Percentiles rank a stretch among this genome's conserved stretches.
Conservation (phyloP, 2,797 vertebrate species). For the Streptopelia turtur region DNA sequence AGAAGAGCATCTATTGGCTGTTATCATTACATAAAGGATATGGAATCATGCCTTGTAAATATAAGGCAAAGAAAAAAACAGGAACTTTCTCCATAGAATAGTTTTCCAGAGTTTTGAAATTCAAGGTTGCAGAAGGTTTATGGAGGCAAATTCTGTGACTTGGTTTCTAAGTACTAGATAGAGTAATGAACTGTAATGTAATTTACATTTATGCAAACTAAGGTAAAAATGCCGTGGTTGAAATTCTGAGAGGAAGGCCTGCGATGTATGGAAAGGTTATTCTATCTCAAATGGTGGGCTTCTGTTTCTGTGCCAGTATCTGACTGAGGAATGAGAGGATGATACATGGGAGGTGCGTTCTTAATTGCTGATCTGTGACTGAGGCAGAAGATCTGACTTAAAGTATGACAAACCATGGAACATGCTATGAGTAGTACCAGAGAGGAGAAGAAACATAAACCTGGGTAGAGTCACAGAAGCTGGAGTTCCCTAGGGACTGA, state of each 20-base stretch:
- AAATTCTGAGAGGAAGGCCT: not conserved
- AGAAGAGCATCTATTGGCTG: not conserved
- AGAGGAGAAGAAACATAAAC: not conserved
- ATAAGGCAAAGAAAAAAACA: not conserved
- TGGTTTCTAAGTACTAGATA: not conserved
- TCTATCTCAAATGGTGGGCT: not conserved
- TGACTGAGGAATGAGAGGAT: not conserved
- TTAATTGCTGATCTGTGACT: not conserved
- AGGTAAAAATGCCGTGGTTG: not conserved
- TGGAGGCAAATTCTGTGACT: not conserved
- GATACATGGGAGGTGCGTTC: not conserved
- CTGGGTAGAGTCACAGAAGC: not conserved
- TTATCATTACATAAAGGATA: not conserved
- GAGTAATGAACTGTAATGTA: not conserved
- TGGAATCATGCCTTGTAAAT: not conserved
- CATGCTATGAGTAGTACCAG: not conserved
- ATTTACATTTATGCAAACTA: conserved; percentile 9
- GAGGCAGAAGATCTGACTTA: not conserved
- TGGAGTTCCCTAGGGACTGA: not conserved
- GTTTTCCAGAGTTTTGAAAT: not conserved
- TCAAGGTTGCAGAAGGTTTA: not conserved
- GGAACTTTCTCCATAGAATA: not conserved
- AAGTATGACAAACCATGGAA: not conserved
- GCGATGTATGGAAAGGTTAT: not conserved
- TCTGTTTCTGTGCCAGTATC: not conserved